These are phyloP conservation scores for Aurelia coerulea DNA, from an alignment of 30 jellyfish, hydroid and myxozoan species.

Conservation along the genomic window DNA sequence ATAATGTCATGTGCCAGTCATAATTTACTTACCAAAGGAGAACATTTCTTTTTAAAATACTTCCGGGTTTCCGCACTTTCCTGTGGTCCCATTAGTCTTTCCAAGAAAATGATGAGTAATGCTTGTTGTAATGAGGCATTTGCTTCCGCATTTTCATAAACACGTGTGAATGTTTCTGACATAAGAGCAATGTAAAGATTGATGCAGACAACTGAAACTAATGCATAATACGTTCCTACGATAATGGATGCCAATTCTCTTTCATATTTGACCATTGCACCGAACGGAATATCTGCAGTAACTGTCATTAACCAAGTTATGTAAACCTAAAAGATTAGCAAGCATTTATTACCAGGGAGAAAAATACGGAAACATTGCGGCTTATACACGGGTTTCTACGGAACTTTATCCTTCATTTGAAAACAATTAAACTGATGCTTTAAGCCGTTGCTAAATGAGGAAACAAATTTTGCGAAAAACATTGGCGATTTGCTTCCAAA, in stretches of 20 bases:
- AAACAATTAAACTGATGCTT: too few species aligned
- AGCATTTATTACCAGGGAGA: not conserved
- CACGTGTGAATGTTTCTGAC: constrained; percentile 95
- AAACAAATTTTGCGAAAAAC: too few species aligned
- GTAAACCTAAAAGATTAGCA: constrained; percentile 11
- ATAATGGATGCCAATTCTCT: constrained; percentile 73
- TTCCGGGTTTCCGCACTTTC: constrained; percentile 27
- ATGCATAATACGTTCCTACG: constrained; percentile 85
- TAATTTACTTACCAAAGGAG: constrained; percentile 66
- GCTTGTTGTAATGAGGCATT: constrained; percentile 96
- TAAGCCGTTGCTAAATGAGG: too few species aligned
- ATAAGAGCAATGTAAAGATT: constrained; percentile 89
- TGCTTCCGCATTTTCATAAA: constrained; percentile 93
- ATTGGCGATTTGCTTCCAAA: too few species aligned
- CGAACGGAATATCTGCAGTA: constrained; percentile 67
- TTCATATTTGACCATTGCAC: constrained; percentile 51
- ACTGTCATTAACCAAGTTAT: constrained; percentile 70
- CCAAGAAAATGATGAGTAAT: constrained; percentile 34
- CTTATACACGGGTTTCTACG: not conserved
- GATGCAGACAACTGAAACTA: constrained; percentile 86
- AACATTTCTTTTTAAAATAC: constrained; percentile 38
- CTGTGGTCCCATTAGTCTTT: constrained; percentile 33
- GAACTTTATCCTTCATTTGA: not conserved
- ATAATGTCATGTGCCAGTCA: too few species aligned
- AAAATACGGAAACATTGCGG: not conserved